A percentile compares a stretch with the other conserved stretches of the same genome.
Conservation (phyloP, 1,140 invertebrate genomes). For the fruit fly (Drosophila melanogaster) region Release_6_plus_ISO1_MT NT_033779.5:19093001-19093500, state of each 20-base stretch:
- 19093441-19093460: constrained; percentile 10
- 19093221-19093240: constrained; percentile 8
- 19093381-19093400: constrained; percentile 17
- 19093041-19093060: constrained; percentile 69
- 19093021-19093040: constrained; percentile 81
- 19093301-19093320: constrained; percentile 61
- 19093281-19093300: constrained; percentile 47
- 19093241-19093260: constrained; percentile 9
- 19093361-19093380: constrained; percentile 31
- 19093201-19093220: constrained; percentile 47
- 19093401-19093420: constrained; percentile 74
- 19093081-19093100: constrained; percentile 78
- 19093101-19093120: constrained; percentile 20
- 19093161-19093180: constrained; percentile 28
- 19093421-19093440: constrained; percentile 64
- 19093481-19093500: constrained; percentile 1
- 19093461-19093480: constrained; percentile 13
- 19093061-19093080: constrained; percentile 68
- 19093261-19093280: constrained; percentile 75
- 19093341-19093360: constrained; percentile 78
- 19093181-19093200: constrained; percentile 60
- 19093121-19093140: neutral
- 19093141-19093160: constrained; percentile 12
- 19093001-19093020: constrained; percentile 75
- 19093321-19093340: constrained; percentile 47